These are phyloP conservation scores for Nemoura dubitans DNA, from an alignment of 2,888 invertebrate genomes.

Conservation along the genomic window DNA sequence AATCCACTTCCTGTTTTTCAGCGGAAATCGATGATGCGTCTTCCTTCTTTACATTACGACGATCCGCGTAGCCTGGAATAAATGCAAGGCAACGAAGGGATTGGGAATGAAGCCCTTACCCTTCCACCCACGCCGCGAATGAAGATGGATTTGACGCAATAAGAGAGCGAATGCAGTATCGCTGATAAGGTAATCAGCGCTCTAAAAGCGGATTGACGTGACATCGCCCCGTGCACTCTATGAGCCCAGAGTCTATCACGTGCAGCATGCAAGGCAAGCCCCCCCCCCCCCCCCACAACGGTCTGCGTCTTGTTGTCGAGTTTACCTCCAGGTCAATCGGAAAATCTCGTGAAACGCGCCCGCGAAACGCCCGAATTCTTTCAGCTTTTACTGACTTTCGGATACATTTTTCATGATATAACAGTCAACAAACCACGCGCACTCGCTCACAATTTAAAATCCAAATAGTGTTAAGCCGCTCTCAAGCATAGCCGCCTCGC, in stretches of 20 bases:
- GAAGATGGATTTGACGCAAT: conserved; percentile 9
- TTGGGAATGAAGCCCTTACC: background rate
- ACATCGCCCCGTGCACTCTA: background rate
- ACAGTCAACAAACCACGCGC: background rate
- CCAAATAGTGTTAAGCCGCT: background rate
- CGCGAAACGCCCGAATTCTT: background rate
- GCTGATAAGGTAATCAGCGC: conserved; percentile 20
- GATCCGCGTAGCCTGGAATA: background rate
- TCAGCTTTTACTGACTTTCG: background rate
- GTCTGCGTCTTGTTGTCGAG: background rate
- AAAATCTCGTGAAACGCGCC: background rate
- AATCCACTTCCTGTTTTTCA: background rate
- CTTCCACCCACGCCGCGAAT: background rate
- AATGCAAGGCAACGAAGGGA: background rate
- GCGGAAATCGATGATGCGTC: background rate
- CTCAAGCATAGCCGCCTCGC: background rate
- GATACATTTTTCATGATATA: background rate
- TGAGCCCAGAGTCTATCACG: background rate
- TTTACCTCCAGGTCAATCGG: conserved; percentile 13
- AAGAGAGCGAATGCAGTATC: background rate
- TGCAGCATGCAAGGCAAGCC: background rate
- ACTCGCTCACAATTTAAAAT: background rate
- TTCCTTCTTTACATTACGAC: background rate
- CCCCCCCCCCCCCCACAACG: no score
- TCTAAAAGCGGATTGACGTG: background rate